phyloP scores from a whole-genome alignment of 2,113 vertebrate genomes.

The Anolis sagrei region DNA sequence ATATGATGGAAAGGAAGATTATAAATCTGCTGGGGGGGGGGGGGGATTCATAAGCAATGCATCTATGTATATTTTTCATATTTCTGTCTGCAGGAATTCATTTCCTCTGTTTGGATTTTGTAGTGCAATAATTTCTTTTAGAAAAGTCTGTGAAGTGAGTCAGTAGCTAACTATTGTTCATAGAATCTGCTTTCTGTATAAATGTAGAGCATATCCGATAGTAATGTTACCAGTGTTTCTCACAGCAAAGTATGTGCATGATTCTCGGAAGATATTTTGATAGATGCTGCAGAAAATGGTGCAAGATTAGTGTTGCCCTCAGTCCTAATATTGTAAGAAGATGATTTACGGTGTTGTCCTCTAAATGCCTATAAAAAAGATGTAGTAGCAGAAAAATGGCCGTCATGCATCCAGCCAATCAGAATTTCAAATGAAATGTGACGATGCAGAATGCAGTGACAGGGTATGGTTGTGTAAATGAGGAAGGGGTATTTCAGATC shows the following conservation, averaged over 20 bases:
- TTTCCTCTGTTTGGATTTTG: background rate
- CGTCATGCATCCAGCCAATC: background rate
- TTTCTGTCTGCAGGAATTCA: background rate
- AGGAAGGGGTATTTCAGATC: background rate
- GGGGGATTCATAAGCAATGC: background rate
- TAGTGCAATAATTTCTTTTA: too few relatives aligned
- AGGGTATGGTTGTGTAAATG: background rate
- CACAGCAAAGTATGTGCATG: background rate
- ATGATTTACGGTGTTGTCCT: background rate
- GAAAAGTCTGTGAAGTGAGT: background rate
- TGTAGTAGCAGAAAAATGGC: background rate
- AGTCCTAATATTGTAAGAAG: background rate
- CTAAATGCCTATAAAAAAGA: background rate
- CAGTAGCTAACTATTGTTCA: background rate
- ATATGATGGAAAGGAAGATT: background rate
- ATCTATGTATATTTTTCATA: fast-evolving
- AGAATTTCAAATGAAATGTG: background rate
- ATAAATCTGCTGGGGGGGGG: constrained; percentile 49
- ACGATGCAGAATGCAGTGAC: background rate
- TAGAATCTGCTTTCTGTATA: background rate
- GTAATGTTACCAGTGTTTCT: background rate
- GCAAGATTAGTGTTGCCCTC: background rate
- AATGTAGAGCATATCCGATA: background rate
- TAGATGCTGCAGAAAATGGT: background rate
- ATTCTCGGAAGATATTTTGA: background rate